Evolutionary conservation across 2,888 invertebrate genomes (phyloP), one percentile per base, ranked within the genome.

Genomic region (Dynastes hyllus): DNA sequence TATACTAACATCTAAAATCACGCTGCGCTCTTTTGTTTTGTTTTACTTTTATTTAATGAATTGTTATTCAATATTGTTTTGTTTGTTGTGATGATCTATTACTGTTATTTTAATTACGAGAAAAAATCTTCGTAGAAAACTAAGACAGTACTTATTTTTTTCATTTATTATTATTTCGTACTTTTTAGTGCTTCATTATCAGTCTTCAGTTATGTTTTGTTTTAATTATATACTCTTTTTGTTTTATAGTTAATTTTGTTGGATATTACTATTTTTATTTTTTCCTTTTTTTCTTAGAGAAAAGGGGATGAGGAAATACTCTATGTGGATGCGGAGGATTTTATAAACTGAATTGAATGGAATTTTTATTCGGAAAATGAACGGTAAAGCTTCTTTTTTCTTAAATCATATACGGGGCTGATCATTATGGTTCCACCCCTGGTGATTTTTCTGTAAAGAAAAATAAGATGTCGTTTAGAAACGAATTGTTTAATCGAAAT

Each of bases 331-430:
- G 45, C 11, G 8, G 11, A 11, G 45, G 45, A 45, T 45, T 45
- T 45, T 45, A 45, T 45, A 8, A 2, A 45, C 45, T 8, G 11
- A 11, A 45, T 45, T 45, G 32, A 37, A 37, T 5, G 45, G 9
- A 22, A 58, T n/a, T 58, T 61, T 80, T 78, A 83, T 73, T 83
- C 83, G 53, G 81, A 77, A 70, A 81, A 83, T 51, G 83, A 83
- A 86, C 96, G 92, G 92, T 96, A 97, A 84, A 97, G 91, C 91
- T 97, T 97, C 90, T 96, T 96, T 92, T 97, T 97, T 89, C 94
- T 95, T 90, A 97, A 91, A 87, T 94, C 94, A 91, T 96, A 97
- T 88, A 94, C 95, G 86, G 95, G 94, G 91, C 96, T 95, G 89
- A 97, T 95, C 90, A 97, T 94, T 87, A 97, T 94, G 84, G 96